Evolutionary conservation across 2,888 invertebrate genomes (phyloP), one percentile per base, ranked within the genome.

Genomic region (Drosophila yooni): DNA sequence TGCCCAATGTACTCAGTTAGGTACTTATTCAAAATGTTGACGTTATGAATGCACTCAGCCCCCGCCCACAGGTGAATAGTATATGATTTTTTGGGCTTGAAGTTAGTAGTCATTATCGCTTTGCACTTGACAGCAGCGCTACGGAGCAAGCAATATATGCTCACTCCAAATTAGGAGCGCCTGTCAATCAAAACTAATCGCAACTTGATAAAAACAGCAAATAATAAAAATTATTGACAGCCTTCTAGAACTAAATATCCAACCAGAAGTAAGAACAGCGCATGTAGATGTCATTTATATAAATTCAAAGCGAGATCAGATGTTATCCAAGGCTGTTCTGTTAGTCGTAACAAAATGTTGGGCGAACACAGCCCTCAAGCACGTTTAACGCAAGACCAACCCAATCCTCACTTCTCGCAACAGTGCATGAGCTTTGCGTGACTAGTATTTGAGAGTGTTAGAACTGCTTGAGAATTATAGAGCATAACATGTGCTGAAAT

Each of bases 361-460:
- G 89, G 90, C 83, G 78, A 83, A 91, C 91, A 89, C 59, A 51
- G 69, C 89, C 86, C 11, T 91, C 91, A 91, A 73, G 89, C 89
- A 91, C 29, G 10, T 10, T 8, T 10, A 60, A 27, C 11, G 88
- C 91, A 31, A 90, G 92, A 68, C 1, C 40, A 76, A 79, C 91
- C 85, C 91, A 90, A 92, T 91, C 91, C 5, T 91, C 92, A 91
- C 40, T 6, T 91, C 91, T 81, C 91, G 82, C 82, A 66, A 0
- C 0, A 0, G 0, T 0, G 0, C 0, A 0, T 0, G 1, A 3
- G 7, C 2, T 27, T 11, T 18, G 4, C 4, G 13, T 6, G 0
- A 1, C 1, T 2, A 6, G 18, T 33, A 62, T 3, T n/a, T 34
- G 31, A 13, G 7, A 33, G 15, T 7, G 62, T 40, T 8, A 62